Evolutionary conservation across 2,888 invertebrate species (phyloP).

Genomic region (Eupithecia inturbata): DNA sequence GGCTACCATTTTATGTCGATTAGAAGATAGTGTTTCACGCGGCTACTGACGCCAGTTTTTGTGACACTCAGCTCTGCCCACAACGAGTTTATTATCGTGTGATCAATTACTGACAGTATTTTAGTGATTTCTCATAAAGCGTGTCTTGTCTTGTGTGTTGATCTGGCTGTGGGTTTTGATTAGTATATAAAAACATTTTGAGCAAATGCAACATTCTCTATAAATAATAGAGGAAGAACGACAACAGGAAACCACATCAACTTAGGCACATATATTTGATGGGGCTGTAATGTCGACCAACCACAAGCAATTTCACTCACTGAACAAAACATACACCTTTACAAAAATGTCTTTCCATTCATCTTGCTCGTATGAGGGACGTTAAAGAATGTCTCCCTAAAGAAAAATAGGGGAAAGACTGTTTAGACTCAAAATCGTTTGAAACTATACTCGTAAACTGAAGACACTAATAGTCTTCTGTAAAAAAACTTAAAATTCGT

Average conservation of each 20-base stretch:
- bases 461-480: not conserved
- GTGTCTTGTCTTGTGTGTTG: too few species aligned
- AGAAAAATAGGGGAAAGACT: conserved; percentile 74
- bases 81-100: conserved; percentile 77
- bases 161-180: conserved; percentile 44
- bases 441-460: conserved; percentile 46
- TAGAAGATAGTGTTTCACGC: conserved; percentile 82
- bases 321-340: conserved; percentile 78
- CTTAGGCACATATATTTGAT: conserved; percentile 64
- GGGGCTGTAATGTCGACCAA: conserved; percentile 71
- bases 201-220: conserved; percentile 42
- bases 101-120: conserved; percentile 66
- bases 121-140: conserved; percentile 57
- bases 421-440: conserved; percentile 69
- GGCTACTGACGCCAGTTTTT: conserved; percentile 82
- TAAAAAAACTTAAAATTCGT: not conserved
- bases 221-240: conserved; percentile 51
- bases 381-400: conserved; percentile 82
- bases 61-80: conserved; percentile 76
- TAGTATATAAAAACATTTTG: conserved; percentile 22
- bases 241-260: conserved; percentile 73
- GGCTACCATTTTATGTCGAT: conserved; percentile 83
- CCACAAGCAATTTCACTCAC: conserved; percentile 75
- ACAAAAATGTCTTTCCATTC: conserved; percentile 82
- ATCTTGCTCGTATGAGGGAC: conserved; percentile 80